A percentile compares a stretch with the other conserved stretches of the same genome.
Conservation (phyloP, 2,113 vertebrate species). For the Ibidorhyncha struthersii region DNA sequence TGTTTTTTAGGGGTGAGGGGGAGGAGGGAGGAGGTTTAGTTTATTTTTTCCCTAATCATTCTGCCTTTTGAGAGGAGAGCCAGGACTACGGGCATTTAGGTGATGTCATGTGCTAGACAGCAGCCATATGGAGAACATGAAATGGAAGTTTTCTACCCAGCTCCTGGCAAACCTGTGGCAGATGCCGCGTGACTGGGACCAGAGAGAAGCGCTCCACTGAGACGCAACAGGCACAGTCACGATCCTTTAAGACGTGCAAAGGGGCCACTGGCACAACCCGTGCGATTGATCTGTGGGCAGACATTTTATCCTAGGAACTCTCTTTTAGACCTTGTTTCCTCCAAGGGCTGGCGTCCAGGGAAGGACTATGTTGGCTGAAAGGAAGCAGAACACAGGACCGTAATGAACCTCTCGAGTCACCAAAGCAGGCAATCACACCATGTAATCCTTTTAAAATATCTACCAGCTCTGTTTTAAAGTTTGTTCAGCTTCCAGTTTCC, state of each 20-base stretch:
- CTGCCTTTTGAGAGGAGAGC: not conserved
- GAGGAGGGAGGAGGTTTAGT: not conserved
- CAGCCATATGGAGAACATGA: constrained; percentile 12
- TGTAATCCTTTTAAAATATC: constrained; percentile 6
- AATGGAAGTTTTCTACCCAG: not conserved
- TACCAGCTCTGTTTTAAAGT: not conserved
- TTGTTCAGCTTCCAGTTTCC: constrained; percentile 31
- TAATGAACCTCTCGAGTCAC: not conserved
- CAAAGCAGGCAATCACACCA: not conserved
- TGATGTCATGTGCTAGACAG: constrained; percentile 33
- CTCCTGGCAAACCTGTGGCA: not conserved
- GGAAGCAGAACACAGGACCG: not conserved
- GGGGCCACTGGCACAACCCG: not conserved
- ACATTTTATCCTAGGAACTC: not conserved
- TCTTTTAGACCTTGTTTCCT: not conserved
- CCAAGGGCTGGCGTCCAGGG: not conserved
- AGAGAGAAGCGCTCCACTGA: not conserved
- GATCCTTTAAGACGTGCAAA: not conserved
- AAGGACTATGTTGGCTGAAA: not conserved
- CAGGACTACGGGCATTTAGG: not conserved
- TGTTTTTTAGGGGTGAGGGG: not conserved
- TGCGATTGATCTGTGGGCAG: not conserved
- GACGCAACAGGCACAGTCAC: fast-evolving
- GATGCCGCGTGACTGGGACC: not conserved
- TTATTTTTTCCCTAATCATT: not conserved